phyloP scores from a whole-genome alignment of 1,140 invertebrate species.

The Brevipalpus yothersi region DNA sequence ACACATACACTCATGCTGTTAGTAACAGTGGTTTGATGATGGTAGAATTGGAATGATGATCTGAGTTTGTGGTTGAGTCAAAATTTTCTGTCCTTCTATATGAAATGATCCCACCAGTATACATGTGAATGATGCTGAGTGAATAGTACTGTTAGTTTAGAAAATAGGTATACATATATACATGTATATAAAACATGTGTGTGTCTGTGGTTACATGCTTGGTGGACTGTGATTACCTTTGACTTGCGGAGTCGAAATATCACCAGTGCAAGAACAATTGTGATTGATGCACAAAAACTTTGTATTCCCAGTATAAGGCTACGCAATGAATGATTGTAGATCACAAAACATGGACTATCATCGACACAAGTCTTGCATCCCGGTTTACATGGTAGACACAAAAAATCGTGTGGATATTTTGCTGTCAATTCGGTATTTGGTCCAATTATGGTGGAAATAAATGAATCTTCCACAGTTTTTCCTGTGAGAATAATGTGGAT shows the following conservation, averaged over 20 bases:
- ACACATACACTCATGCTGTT: neutral
- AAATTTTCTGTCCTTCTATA: neutral
- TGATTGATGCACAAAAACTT: conserved; percentile 40
- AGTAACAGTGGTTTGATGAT: neutral
- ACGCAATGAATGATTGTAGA: conserved; percentile 30
- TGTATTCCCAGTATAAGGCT: conserved; percentile 39
- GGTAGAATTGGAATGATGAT: neutral
- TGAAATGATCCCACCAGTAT: neutral
- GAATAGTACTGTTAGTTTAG: neutral
- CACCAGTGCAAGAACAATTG: conserved; percentile 36
- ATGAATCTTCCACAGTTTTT: neutral
- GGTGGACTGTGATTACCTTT: conserved; percentile 29
- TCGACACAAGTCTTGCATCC: conserved; percentile 27
- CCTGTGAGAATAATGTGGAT: neutral
- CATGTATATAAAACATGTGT: neutral
- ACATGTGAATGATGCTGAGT: neutral
- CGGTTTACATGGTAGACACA: conserved; percentile 29
- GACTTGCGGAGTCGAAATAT: conserved; percentile 47
- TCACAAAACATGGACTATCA: conserved; percentile 24
- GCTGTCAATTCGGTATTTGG: too few species aligned
- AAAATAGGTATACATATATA: neutral
- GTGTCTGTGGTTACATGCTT: neutral
- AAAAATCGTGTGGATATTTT: conserved; percentile 15
- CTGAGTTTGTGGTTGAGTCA: neutral
- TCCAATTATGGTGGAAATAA: neutral